phyloP scores from a whole-genome alignment of 2,888 invertebrate genomes.

The Himalopsyche japonica region DNA sequence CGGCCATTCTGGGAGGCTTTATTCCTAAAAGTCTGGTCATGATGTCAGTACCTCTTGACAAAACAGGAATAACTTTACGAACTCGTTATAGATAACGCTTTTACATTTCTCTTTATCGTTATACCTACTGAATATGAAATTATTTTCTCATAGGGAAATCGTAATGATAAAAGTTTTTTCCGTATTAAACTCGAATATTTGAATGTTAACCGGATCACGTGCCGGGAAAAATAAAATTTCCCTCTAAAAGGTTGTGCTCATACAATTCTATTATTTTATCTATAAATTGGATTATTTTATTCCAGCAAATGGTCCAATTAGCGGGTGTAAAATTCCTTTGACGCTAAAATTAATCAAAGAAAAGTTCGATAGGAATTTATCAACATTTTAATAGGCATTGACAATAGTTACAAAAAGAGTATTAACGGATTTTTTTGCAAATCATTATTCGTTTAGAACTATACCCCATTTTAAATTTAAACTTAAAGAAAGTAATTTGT shows the following conservation, averaged over 20 bases:
- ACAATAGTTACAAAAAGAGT: too few species aligned
- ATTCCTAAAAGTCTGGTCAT: background rate
- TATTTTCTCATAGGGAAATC: background rate
- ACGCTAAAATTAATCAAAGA: background rate
- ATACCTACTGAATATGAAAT: background rate
- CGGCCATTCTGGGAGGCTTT: background rate
- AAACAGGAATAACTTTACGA: background rate
- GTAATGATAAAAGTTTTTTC: background rate
- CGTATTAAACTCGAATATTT: background rate
- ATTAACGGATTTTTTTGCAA: too few species aligned
- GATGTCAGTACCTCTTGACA: background rate
- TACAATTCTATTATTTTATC: background rate
- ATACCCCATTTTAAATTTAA: too few species aligned
- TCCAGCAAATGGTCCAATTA: background rate
- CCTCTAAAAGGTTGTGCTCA: background rate
- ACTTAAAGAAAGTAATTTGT: too few species aligned
- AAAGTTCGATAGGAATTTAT: background rate
- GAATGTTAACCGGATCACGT: background rate
- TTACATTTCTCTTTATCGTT: background rate
- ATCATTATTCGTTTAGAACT: too few species aligned
- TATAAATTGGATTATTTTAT: background rate
- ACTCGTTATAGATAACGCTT: background rate
- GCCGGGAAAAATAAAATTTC: background rate
- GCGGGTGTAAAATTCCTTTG: background rate
- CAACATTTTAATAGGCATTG: background rate